phyloP scores from a whole-genome alignment of 2,797 vertebrate species.

The Trachurus trachurus region DNA sequence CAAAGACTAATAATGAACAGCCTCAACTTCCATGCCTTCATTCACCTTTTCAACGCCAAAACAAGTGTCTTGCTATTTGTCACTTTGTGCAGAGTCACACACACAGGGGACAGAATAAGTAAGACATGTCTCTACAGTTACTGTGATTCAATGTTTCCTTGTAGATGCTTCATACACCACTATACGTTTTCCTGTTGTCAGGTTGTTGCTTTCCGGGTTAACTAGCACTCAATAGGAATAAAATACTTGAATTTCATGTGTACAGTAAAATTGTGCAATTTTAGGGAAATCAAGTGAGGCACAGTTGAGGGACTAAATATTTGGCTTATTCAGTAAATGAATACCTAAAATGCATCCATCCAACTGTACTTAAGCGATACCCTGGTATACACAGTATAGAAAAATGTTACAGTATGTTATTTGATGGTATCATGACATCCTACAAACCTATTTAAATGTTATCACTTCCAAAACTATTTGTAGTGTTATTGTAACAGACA shows the following conservation, averaged over 20 bases:
- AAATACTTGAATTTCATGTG: neutral
- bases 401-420: neutral
- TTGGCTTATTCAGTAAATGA: too few species aligned
- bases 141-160: neutral
- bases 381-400: neutral
- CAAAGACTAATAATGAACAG: too few species aligned
- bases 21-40: too few species aligned
- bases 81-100: too few species aligned
- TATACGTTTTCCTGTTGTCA: constrained; percentile 26
- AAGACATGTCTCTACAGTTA: neutral
- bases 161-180: neutral
- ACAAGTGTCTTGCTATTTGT: too few species aligned
- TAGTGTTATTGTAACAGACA: neutral
- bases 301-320: too few species aligned
- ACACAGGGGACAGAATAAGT: too few species aligned
- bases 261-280: too few species aligned
- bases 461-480: neutral
- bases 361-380: neutral
- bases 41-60: too few species aligned
- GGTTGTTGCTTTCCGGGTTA: neutral
- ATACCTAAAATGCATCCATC: too few species aligned
- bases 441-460: neutral
- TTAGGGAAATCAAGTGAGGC: too few species aligned
- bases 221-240: neutral
- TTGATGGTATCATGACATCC: neutral